These are phyloP conservation scores for Heliconius congener DNA, from an alignment of 1,140 invertebrate species.

Conservation along the genomic window DNA sequence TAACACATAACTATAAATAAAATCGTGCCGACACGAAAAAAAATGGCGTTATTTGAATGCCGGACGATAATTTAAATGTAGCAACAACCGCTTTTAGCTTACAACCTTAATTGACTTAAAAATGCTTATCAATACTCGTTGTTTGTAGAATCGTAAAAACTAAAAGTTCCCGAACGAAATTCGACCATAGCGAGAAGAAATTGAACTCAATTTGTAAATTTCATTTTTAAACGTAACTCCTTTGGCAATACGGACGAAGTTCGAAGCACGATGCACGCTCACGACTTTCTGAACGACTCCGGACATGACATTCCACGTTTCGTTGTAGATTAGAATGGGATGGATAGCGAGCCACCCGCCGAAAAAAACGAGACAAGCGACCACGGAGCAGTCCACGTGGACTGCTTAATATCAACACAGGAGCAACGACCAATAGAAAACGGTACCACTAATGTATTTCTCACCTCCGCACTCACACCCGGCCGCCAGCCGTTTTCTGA, in stretches of 20 bases:
- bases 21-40: slow-evolving; percentile 78
- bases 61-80: slow-evolving; percentile 81
- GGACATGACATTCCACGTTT: slow-evolving; percentile 81
- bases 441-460: slow-evolving; percentile 81
- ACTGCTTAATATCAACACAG: slow-evolving; percentile 80
- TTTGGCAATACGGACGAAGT: slow-evolving; percentile 58
- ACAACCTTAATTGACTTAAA: slow-evolving; percentile 82
- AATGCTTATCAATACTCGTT: slow-evolving; percentile 77
- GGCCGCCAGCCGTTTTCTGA: slow-evolving; percentile 63
- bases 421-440: slow-evolving; percentile 80
- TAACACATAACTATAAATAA: slow-evolving; percentile 76
- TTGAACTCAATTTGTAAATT: slow-evolving; percentile 52
- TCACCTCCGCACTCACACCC: slow-evolving; percentile 80
- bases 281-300: slow-evolving; percentile 81
- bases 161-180: slow-evolving; percentile 37
- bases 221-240: slow-evolving; percentile 49
- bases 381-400: slow-evolving; percentile 77
- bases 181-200: slow-evolving; percentile 46
- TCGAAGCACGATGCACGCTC: slow-evolving; percentile 81
- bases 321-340: slow-evolving; percentile 81
- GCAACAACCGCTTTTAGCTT: slow-evolving; percentile 81
- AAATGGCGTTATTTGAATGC: slow-evolving; percentile 81
- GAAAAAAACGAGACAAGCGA: slow-evolving; percentile 79
- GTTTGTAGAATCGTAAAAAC: slow-evolving; percentile 49
- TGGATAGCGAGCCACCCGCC: slow-evolving; percentile 68